Percentiles rank a stretch among this genome's conserved stretches.
phyloP scores from a whole-genome alignment of 1,140 invertebrate genomes.

The Apis laboriosa region DNA sequence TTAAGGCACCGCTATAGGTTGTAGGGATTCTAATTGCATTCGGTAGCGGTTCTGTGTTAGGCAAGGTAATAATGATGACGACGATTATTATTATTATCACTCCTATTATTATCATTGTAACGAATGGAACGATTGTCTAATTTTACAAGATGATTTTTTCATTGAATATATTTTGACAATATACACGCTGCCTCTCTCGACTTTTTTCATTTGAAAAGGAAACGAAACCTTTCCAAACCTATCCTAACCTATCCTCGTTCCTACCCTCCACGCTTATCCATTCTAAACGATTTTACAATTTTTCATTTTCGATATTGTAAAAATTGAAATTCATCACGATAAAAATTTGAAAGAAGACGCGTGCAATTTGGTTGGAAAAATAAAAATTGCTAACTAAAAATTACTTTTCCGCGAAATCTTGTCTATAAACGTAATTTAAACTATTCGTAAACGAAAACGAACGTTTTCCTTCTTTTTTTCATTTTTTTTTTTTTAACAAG shows the following conservation, averaged over 20 bases:
- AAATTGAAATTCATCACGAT: too few relatives aligned
- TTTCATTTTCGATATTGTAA: too few relatives aligned
- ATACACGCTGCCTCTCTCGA: slow-evolving; percentile 57
- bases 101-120: slow-evolving; percentile 68
- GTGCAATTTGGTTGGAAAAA: background rate
- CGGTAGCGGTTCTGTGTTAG: slow-evolving; percentile 72
- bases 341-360: too few relatives aligned
- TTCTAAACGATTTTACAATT: too few relatives aligned
- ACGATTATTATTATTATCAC: slow-evolving; percentile 71
- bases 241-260: background rate
- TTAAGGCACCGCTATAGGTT: slow-evolving; percentile 68
- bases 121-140: slow-evolving; percentile 71
- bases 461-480: too few relatives aligned
- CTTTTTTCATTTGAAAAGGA: background rate
- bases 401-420: background rate
- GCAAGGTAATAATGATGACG: slow-evolving; percentile 68
- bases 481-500: background rate
- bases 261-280: too few relatives aligned
- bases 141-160: slow-evolving; percentile 76
- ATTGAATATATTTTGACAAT: slow-evolving; percentile 77
- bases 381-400: background rate
- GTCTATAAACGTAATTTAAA: background rate
- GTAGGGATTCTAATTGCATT: slow-evolving; percentile 73
- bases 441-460: background rate
- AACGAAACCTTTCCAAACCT: too few relatives aligned